Evolutionary conservation across 2,113 vertebrate genomes (phyloP), one percentile per base, ranked within the genome.

Genomic region (Morone chrysops): DNA sequence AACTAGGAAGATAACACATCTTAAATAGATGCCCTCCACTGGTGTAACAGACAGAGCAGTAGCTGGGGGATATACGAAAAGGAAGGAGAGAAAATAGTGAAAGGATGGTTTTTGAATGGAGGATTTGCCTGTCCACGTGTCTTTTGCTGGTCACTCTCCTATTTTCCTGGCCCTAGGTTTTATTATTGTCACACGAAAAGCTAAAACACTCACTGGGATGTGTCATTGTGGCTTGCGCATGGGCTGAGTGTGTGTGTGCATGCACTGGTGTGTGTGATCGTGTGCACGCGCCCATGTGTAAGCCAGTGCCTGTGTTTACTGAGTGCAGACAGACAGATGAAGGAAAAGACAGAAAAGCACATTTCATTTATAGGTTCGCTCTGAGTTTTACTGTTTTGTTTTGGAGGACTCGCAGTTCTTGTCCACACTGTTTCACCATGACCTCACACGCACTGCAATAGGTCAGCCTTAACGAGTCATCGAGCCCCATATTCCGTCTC

Each of bases 321-420:
- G 78, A 77, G 79, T 62, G 78, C 73, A 75, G 78, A 81, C 83
- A 75, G 60, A 74, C 79, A 43, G 61, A 83, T 75, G 83, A 84
- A 82, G 83, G 56, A 87, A 31, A 79, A 87, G 73, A 72, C 81
- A 86, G 61, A 66, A 73, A 79, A 60, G 68, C 70, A 75, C 80
- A 31, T 88, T 82, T 90, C 79, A 83, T 93, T 91, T 91, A 90
- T 81, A 80, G 87, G 73, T 77, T 81, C 8, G 40, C 83, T 83
- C 54, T 1, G 63, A 85, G 73, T 90, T 92, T 93, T 81, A 92
- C 82, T 57, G 90, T 90, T 90, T 84, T 93, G 87, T 92, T 94
- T 92, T 93, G 89, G 78, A 91, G 75, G 81, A 86, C 74, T 74
- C 6, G 4, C 48, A 82, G 83, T 83, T 84, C 82, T 66, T 47